Evolutionary conservation across 2,113 vertebrate genomes (phyloP).

Genomic region (Nycticorax nycticorax): DNA sequence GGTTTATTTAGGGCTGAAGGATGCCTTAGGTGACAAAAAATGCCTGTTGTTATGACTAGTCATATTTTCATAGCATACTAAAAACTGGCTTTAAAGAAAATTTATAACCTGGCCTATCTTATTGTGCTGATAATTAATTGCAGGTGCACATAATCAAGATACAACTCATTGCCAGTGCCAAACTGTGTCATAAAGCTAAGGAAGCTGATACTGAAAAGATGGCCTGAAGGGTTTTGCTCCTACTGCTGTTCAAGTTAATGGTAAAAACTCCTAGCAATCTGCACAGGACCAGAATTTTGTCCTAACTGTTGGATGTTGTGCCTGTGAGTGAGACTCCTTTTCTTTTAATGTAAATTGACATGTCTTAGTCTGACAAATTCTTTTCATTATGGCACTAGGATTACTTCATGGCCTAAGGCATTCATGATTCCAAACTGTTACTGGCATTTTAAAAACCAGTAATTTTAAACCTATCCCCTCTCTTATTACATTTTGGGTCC

Average conservation of each 20-base stretch:
- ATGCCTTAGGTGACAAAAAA: not conserved
- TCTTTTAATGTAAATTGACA: constrained; percentile 28
- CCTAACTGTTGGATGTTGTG: not conserved
- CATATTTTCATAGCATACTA: not conserved
- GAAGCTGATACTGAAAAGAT: not conserved
- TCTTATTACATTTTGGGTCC: not conserved
- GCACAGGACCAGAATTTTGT: not conserved
- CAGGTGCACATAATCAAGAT: not conserved
- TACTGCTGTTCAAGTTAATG: not conserved
- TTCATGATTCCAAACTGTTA: not conserved
- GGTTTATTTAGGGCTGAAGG: not conserved
- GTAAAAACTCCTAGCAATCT: not conserved
- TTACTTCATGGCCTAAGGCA: constrained; percentile 2
- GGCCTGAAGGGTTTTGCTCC: not conserved
- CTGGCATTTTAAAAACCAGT: constrained; percentile 17
- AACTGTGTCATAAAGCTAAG: not conserved
- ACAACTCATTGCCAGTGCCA: not conserved
- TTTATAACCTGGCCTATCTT: not conserved
- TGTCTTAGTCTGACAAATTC: constrained; percentile 11
- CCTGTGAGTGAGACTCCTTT: not conserved
- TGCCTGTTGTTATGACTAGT: not conserved
- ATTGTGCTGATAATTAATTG: constrained; percentile 24
- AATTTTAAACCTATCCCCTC: not conserved
- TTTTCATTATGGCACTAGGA: constrained; percentile 38
- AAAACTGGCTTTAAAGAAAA: not conserved